Percentiles rank a stretch among this genome's conserved stretches.
Evolutionary conservation across 2,888 invertebrate genomes (phyloP).

Genomic region (Encarsia formosa): DNA sequence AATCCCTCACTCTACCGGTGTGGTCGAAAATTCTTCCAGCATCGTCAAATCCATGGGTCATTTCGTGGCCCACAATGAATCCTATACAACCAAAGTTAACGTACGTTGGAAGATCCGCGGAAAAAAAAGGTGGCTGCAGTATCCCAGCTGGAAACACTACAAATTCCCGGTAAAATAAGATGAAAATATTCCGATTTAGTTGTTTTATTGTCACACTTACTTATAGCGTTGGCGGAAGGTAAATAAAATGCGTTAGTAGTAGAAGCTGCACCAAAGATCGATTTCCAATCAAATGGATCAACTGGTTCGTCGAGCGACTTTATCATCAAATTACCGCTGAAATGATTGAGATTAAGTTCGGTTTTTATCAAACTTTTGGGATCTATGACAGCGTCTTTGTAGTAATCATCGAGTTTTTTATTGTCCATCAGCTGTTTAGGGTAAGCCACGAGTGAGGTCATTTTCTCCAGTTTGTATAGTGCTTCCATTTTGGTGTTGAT

Average conservation of each 20-base stretch:
- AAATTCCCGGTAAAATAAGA: not conserved
- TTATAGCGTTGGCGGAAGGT: not conserved
- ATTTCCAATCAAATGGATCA: too few species aligned
- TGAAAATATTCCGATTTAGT: not conserved
- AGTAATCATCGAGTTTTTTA: not conserved
- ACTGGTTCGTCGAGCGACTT: too few species aligned
- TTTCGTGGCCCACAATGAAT: constrained; percentile 87
- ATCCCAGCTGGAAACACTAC: constrained; percentile 70
- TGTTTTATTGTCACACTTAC: not conserved
- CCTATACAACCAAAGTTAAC: constrained; percentile 91
- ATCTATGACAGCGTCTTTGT: not conserved
- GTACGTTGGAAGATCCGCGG: constrained; percentile 79
- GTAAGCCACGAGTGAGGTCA: constrained; percentile 1
- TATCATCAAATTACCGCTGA: too few species aligned
- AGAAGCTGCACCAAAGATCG: not conserved
- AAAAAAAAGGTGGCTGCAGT: constrained; percentile 87
- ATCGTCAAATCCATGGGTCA: constrained; percentile 86
- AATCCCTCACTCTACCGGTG: too few species aligned
- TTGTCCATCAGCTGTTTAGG: constrained; percentile 51
- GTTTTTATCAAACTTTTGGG: too few species aligned
- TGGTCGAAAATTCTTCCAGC: constrained; percentile 87
- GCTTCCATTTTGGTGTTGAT: not conserved
- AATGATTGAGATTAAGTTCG: too few species aligned
- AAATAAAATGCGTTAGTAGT: not conserved
- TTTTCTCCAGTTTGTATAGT: not conserved